Percentiles rank a stretch among this genome's conserved stretches.
phyloP scores from a whole-genome alignment of 2,888 invertebrate genomes.

The Nomada goodeniana region DNA sequence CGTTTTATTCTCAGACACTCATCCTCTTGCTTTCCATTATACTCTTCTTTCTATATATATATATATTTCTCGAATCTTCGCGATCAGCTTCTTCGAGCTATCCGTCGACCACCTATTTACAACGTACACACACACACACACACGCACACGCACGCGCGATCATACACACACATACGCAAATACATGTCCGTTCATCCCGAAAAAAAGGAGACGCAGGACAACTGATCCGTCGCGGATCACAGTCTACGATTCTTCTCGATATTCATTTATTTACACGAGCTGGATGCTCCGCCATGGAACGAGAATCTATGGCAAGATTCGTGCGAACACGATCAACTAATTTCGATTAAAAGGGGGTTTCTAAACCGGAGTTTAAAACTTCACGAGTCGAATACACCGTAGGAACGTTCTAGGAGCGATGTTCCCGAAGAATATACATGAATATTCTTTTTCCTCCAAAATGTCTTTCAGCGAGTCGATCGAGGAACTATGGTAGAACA shows the following conservation, averaged over 20 bases:
- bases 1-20: slow-evolving; percentile 7
- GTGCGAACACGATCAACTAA: slow-evolving; percentile 44
- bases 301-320: slow-evolving; percentile 74
- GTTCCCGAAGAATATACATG: background rate
- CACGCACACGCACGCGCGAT: background rate
- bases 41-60: background rate
- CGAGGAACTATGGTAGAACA: slow-evolving; percentile 37
- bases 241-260: slow-evolving; percentile 45
- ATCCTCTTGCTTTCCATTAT: background rate
- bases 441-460: background rate
- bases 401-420: background rate
- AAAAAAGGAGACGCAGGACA: slow-evolving; percentile 25
- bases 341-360: background rate
- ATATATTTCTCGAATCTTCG: too few relatives aligned
- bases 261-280: slow-evolving; percentile 63
- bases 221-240: slow-evolving; percentile 43
- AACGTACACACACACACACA: background rate
- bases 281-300: slow-evolving; percentile 48
- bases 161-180: background rate
- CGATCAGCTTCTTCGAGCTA: background rate
- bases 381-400: background rate
- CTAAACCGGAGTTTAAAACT: background rate
- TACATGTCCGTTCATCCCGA: slow-evolving; percentile 10
- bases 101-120: slow-evolving; percentile 48
- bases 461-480: slow-evolving; percentile 6